These are phyloP conservation scores for Drosophila kurseongensis DNA, from an alignment of 1,140 invertebrate genomes.

Conservation along the genomic window DNA sequence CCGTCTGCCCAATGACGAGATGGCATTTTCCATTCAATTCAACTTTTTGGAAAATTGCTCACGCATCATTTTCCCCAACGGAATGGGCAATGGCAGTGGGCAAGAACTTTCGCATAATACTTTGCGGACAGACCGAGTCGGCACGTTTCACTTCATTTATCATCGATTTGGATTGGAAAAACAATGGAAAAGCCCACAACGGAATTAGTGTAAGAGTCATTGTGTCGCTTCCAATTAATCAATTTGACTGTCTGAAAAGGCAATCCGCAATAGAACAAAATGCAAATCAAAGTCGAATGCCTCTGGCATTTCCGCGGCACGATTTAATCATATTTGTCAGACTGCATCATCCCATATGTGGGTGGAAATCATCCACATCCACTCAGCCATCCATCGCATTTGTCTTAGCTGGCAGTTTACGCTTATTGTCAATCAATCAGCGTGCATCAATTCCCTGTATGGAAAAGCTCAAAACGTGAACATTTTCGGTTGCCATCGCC, in stretches of 20 bases:
- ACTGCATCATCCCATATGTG: constrained; percentile 11
- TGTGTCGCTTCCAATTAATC: constrained; percentile 58
- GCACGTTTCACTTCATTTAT: constrained; percentile 63
- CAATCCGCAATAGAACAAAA: constrained; percentile 10
- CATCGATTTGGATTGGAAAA: constrained; percentile 28
- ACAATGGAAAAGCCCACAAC: constrained; percentile 5
- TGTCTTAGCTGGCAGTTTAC: constrained; percentile 59
- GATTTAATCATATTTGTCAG: constrained; percentile 58
- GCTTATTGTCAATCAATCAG: constrained; percentile 76
- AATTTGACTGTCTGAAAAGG: constrained; percentile 28
- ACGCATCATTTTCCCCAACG: constrained; percentile 64
- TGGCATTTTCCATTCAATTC: constrained; percentile 67
- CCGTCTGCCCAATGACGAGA: constrained; percentile 23
- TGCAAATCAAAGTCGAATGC: constrained; percentile 39
- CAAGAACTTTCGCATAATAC: constrained; percentile 51
- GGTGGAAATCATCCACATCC: background rate
- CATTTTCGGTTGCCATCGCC: constrained; percentile 6
- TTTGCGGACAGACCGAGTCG: constrained; percentile 22
- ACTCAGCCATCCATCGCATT: constrained; percentile 40
- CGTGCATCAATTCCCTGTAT: constrained; percentile 30
- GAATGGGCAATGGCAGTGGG: constrained; percentile 48
- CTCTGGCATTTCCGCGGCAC: constrained; percentile 19
- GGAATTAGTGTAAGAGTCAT: constrained; percentile 20
- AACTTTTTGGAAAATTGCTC: constrained; percentile 62
- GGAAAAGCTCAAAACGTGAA: constrained; percentile 10